Percentiles rank a stretch among this genome's conserved stretches.
Evolutionary conservation across 2,113 vertebrate species (phyloP).

Genomic region (Crotalus helleri): DNA sequence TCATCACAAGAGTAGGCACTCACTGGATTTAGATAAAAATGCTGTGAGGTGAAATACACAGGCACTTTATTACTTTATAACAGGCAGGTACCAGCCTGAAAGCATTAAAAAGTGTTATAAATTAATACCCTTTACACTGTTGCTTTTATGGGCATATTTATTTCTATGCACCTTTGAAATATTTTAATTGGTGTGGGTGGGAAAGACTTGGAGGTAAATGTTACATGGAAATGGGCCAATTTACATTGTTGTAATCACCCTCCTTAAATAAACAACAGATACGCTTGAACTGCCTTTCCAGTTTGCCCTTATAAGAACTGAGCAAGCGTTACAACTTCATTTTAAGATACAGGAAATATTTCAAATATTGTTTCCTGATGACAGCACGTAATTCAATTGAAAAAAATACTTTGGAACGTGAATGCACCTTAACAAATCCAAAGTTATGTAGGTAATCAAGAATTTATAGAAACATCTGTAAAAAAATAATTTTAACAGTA

Average conservation of each 20-base stretch:
- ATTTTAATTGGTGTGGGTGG: not conserved
- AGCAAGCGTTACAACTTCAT: not conserved
- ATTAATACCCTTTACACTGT: slow-evolving; percentile 12
- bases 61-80: slow-evolving; percentile 65
- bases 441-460: slow-evolving; percentile 71
- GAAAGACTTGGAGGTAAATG: not conserved
- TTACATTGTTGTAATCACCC: not conserved
- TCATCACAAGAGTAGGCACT: slow-evolving; percentile 67
- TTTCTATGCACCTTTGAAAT: not conserved
- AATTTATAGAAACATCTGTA: slow-evolving; percentile 79
- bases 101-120: slow-evolving; percentile 39
- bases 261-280: not conserved
- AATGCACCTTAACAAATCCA: slow-evolving; percentile 68
- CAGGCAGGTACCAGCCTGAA: slow-evolving; percentile 59
- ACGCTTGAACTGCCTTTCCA: slow-evolving; percentile 8
- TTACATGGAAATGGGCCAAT: not conserved
- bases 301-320: not conserved
- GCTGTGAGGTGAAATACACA: slow-evolving; percentile 62
- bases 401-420: slow-evolving; percentile 39
- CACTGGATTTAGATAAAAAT: slow-evolving; percentile 47
- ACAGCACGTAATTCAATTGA: not conserved
- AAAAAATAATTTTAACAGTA: slow-evolving; percentile 81
- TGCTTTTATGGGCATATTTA: not conserved
- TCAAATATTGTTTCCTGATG: slow-evolving; percentile 11
- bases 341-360: not conserved